phyloP scores from a whole-genome alignment of 2,797 vertebrate genomes.

The Hippocampus kuda region DNA sequence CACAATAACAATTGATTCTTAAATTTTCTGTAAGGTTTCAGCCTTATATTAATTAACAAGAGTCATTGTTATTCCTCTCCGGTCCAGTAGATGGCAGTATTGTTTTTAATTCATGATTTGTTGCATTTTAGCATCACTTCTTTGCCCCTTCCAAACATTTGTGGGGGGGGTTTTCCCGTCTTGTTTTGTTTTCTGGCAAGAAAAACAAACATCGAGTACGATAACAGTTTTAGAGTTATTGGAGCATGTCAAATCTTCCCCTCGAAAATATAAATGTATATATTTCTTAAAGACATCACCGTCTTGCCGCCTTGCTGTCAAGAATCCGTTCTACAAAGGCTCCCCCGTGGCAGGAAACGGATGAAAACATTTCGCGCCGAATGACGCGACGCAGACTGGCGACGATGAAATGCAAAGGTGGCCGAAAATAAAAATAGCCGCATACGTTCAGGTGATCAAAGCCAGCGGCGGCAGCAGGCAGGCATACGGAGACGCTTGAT shows the following conservation, averaged over 20 bases:
- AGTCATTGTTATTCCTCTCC: too few species aligned
- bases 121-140: not conserved
- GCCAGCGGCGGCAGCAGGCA: not conserved
- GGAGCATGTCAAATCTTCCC: not conserved
- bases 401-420: slow-evolving; percentile 1
- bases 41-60: too few species aligned
- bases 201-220: not conserved
- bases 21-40: too few species aligned
- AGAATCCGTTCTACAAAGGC: not conserved
- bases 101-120: not conserved
- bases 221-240: not conserved
- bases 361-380: not conserved
- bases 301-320: not conserved
- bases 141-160: not conserved
- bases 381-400: not conserved
- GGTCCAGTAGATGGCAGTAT: too few species aligned
- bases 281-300: not conserved
- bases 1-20: too few species aligned
- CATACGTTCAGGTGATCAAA: slow-evolving; percentile 12
- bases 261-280: not conserved
- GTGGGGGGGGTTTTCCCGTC: not conserved
- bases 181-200: not conserved
- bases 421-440: slow-evolving; percentile 4
- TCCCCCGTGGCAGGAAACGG: not conserved
- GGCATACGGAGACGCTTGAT: not conserved